phyloP scores from a whole-genome alignment of 2,888 invertebrate species.

The Drosophila kokeensis region DNA sequence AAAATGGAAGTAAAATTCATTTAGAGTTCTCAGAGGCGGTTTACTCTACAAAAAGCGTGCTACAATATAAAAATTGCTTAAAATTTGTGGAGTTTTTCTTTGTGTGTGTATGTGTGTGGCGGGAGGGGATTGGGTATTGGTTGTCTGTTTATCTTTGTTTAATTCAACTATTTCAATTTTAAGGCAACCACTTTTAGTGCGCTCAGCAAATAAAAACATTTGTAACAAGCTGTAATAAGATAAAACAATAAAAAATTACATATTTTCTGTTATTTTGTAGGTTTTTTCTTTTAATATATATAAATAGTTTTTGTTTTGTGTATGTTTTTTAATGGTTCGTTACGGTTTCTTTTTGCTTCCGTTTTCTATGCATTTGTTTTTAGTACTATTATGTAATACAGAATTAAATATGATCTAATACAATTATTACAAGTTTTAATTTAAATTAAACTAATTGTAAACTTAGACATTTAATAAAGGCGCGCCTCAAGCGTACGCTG shows the following conservation, averaged over 20 bases:
- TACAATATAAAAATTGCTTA: slow-evolving; percentile 25
- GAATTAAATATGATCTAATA: slow-evolving; percentile 68
- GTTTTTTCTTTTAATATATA: slow-evolving; percentile 58
- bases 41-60: slow-evolving; percentile 37
- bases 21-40: slow-evolving; percentile 51
- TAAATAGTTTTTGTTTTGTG: slow-evolving; percentile 56
- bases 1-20: slow-evolving; percentile 74
- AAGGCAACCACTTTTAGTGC: slow-evolving; percentile 34
- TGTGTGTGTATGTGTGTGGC: slow-evolving; percentile 3
- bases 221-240: slow-evolving; percentile 37
- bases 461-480: slow-evolving; percentile 75
- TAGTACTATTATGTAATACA: slow-evolving; percentile 76
- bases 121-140: neutral
- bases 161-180: slow-evolving; percentile 28
- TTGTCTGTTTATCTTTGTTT: neutral
- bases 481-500: slow-evolving; percentile 62
- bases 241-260: slow-evolving; percentile 31
- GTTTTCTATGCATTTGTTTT: slow-evolving; percentile 48
- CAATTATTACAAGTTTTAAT: slow-evolving; percentile 63
- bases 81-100: neutral
- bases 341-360: slow-evolving; percentile 17
- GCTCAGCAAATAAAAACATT: slow-evolving; percentile 30
- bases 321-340: slow-evolving; percentile 47
- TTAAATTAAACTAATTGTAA: slow-evolving; percentile 74
- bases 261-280: slow-evolving; percentile 3